Evolutionary conservation across 1,140 invertebrate species (phyloP), one percentile per base, ranked within the genome.

Genomic region (Pentalonia nigronervosa): DNA sequence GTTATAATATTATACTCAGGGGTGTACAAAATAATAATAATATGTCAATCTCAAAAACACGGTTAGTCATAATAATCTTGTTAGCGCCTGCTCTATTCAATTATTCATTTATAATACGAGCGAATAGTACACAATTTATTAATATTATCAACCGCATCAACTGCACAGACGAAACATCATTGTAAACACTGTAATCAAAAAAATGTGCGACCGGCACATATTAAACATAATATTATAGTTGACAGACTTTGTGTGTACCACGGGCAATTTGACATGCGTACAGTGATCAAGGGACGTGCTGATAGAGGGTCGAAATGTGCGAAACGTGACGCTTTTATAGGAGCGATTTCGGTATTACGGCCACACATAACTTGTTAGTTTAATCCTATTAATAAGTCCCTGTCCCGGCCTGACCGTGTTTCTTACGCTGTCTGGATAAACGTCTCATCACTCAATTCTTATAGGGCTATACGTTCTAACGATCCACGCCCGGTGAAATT

Each of bases 371-470:
- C 88, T 41, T 25, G 30, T 90, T 56, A 90, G 88, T 60, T 90
- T 56, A 90, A 56, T 90, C 88, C 50, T 60, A 90, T 56, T 90
- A 60, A 90, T 90, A 60, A 56, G 50, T 50, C n/a, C n/a, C 41
- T 84, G 14, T 76, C 17, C 4, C n/a, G n/a, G n/a, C 60, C 30
- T 67, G n/a, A 76, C 60, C 30, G 17, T n/a, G 17, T 76, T 25
- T 84, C 36, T 84, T 84, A 86, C 9, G 47, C n/a, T 30, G 48
- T 36, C 30, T 50, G 86, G 17, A n/a, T 50, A n/a, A 34, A 88
- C 47, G 7, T 88, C 20, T 45, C 14, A 30, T 48, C n/a, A 48
- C 14, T 34, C 17, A 17, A 76, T 34, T 14, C 30, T 7, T n/a
- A 76, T 7, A n/a, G n/a, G 17, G 30, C 14, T 76, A 41, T 41